Evolutionary conservation across 1,140 invertebrate genomes (phyloP), one percentile per base, ranked within the genome.

Genomic region (Bicyclus anynana): DNA sequence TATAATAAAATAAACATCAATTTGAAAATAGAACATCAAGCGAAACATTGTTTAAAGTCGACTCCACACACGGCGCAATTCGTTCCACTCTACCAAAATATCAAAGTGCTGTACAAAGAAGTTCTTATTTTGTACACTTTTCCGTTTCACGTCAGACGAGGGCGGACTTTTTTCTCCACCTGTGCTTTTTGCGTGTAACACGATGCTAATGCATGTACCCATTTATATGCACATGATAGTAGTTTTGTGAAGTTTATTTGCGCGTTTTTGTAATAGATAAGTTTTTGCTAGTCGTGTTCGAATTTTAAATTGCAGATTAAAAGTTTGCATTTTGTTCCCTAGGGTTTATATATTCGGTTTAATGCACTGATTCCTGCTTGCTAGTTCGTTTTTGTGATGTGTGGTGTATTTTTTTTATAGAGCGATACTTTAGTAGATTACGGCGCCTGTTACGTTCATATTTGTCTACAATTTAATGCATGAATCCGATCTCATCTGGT

Each of bases 51-150:
- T 1, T 38, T 12, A 1, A 12, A 6, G 29, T 33, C 29, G 14
- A 20, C 17, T 23, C 26, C 29, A 44, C 12, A 54, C 59, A 80
- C 17, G 14, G 29, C 17, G 29, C 17, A 27, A n/a, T 29, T n/a
- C 69, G 50, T 67, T 60, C 57, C 40, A 5, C 40, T 48, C 53
- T 56, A 59, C 55, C 71, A 68, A 80, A 83, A 80, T 73, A 80
- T 73, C 73, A 75, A n/a, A 82, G 77, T 81, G 68, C 59, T 42
- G 59, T 48, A 63, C 66, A 64, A 59, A 74, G 50, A 37, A 72
- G 65, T 77, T 75, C 72, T 75, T 77, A 72, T 79, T 77, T 77
- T 63, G 46, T 54, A 59, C 64, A 73, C 77, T 73, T 74, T 77
- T 74, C 74, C 75, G 73, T 69, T 75, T 63, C 18, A 18, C 40